Base-by-base conservation (phyloP, 2,888 invertebrate genomes). In the Stenotaenia linearis region DNA sequence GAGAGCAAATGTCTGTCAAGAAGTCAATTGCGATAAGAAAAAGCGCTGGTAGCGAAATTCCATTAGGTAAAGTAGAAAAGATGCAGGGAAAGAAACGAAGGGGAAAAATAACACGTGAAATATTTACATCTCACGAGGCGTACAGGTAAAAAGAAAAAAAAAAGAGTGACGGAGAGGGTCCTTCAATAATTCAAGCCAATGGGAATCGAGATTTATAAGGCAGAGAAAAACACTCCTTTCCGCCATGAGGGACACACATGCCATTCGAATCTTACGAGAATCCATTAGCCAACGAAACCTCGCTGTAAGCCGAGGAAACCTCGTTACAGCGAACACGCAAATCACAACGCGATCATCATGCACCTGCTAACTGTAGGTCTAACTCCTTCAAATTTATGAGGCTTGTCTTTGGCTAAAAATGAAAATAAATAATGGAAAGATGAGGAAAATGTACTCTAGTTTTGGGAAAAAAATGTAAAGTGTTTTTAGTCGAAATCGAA, bases 121-220 rank as follows among this genome's bases (percentile, higher is more conserved):
- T 56, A 56, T 56, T 56, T 56, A 56, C 56, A 56, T 56, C 56
- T 56, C 56, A 56, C 15, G 56, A 21, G n/a, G 50, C 18, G 9
- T 9, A 50, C 6, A 50, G n/a, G 50, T 15, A 56, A 56, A n/a
- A 56, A 21, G 18, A 9, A 56, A 56, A 56, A 56, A 45, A 45
- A 45, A 45, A 45, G 12, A 45, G 21, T 21, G 56, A 56, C 5
- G 56, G 18, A 56, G 56, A 56, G 56, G 37, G 37, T 10, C 10
- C 37, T 37, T 56, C 56, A 56, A 56, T 56, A 56, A 56, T 56
- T 56, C 56, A 56, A 56, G 56, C 56, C 56, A 56, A 56, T 56
- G 56, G 56, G 56, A 56, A 56, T 56, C 56, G 56, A 56, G 56
- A 56, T 56, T 56, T 56, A 56, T 56, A 56, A 56, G 56, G 56